Evolutionary conservation across 2,888 invertebrate genomes (phyloP).

Genomic region (Drosophila niveifrons): DNA sequence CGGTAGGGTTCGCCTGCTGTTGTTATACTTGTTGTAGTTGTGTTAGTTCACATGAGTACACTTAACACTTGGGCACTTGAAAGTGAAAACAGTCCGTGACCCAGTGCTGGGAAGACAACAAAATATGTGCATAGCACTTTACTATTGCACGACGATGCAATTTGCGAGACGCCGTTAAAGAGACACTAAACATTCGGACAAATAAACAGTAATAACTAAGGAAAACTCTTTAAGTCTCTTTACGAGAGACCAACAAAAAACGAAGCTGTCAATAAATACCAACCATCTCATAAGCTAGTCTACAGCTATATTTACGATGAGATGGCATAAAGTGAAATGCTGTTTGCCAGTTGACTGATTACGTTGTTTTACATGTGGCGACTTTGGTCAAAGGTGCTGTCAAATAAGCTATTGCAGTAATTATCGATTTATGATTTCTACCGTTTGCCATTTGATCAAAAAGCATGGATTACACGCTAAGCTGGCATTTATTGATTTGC

Average conservation of each 20-base stretch:
- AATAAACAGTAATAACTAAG: constrained; percentile 16
- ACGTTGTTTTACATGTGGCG: not conserved
- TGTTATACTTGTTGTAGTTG: constrained; percentile 15
- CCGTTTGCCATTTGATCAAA: not conserved
- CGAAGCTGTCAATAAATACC: constrained; percentile 72
- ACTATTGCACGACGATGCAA: constrained; percentile 51
- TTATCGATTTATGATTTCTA: constrained; percentile 1
- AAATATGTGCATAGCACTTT: constrained; percentile 46
- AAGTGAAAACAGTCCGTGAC: constrained; percentile 68
- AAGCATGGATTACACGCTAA: not conserved
- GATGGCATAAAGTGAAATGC: constrained; percentile 47
- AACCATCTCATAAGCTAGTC: constrained; percentile 36
- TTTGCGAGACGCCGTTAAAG: constrained; percentile 42
- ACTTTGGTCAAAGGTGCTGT: not conserved
- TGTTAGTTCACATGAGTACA: constrained; percentile 39
- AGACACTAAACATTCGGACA: constrained; percentile 29
- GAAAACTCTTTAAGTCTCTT: constrained; percentile 38
- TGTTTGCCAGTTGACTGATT: constrained; percentile 16
- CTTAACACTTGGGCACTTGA: constrained; percentile 42
- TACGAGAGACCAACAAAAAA: constrained; percentile 8
- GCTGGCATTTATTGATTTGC: not conserved
- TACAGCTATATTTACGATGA: constrained; percentile 41
- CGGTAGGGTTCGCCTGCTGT: constrained; percentile 12
- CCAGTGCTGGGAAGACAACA: constrained; percentile 37
- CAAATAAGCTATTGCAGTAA: not conserved